Evolutionary conservation across 2,797 vertebrate species (phyloP), one percentile per base, ranked within the genome.

Genomic region (Erpetoichthys calabaricus): DNA sequence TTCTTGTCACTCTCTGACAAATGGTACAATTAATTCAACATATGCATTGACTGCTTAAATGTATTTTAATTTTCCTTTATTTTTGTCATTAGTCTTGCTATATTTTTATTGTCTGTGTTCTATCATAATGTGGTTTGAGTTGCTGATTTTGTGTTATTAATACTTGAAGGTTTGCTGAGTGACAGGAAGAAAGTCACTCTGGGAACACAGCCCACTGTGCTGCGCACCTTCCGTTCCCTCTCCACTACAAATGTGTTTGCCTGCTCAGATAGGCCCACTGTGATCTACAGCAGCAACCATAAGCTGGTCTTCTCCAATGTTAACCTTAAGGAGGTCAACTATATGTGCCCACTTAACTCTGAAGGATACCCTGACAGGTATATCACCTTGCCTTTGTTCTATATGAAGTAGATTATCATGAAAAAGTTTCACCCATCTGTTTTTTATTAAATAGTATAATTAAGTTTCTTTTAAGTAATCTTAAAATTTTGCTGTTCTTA

Each of bases 241-340:
- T 99, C 96, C 68, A 99, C 96, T 5, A 98, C 95, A 67, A 99
- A 99, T 0, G 96, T 99, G 9, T 99, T 99, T 2, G 96, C 96
- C 59, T 99, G 96, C 78, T 99, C 96, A 0, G 96, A 99, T 80
- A 88, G 96, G 4, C 96, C 96, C 63, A 99, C 96, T 0, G 96
- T 99, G 82, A 99, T 99, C 80, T 99, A 99, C 69, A 98, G 95
- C 75, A 98, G 94, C 74, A 99, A 99, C 78, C 96, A 99, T 86
- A 99, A 99, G 68, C 80, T 99, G 68, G 96, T 99, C 58, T 99
- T 99, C 79, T 98, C 95, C 69, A 99, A 99, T 0, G 96, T 99
- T 75, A 99, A 99, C 80, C 90, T 99, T 64, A 99, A 99, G 76
- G 96, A 99, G 67, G 96, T 99, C 76, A 99, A 99, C 79, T 99